Percentiles rank a stretch among this genome's conserved stretches.
Evolutionary conservation across 2,888 invertebrate species (phyloP).

Genomic region (Nomada goodeniana): DNA sequence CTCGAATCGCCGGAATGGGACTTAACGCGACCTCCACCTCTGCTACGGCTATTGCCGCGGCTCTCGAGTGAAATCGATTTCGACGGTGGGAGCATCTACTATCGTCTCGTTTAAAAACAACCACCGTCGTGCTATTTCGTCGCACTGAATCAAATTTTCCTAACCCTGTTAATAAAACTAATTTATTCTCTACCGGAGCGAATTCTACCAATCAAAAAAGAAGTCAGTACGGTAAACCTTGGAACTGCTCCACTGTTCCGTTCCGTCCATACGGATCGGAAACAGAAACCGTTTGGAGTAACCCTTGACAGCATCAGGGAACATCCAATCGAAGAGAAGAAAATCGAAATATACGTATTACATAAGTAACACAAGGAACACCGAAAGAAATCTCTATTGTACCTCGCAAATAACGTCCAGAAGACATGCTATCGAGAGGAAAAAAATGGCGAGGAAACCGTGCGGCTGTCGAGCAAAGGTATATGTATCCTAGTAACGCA

Average conservation of each 20-base stretch:
- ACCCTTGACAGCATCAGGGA: too few species aligned
- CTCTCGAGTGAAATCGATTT: conserved; percentile 34
- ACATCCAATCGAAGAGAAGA: not conserved
- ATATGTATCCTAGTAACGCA: conserved; percentile 1
- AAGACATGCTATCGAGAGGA: not conserved
- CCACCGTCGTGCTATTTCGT: not conserved
- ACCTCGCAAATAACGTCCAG: conserved; percentile 9
- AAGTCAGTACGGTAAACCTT: not conserved
- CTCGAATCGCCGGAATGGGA: conserved; percentile 25
- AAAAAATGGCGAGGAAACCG: not conserved
- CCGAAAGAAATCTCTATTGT: not conserved
- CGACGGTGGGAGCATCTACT: not conserved
- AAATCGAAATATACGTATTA: not conserved
- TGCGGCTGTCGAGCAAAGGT: conserved; percentile 1
- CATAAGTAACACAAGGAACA: not conserved
- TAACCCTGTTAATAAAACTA: too few species aligned
- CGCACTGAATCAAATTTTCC: not conserved
- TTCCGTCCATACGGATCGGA: not conserved
- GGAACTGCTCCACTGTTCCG: not conserved
- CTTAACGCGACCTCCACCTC: conserved; percentile 35
- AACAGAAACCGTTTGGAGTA: not conserved
- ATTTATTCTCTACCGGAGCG: too few species aligned
- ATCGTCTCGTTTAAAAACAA: conserved; percentile 12
- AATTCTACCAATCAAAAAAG: not conserved
- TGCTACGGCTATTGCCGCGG: conserved; percentile 1